These are phyloP conservation scores for Sandelia bainsii DNA, from an alignment of 2,797 vertebrate species.

Conservation along the genomic window DNA sequence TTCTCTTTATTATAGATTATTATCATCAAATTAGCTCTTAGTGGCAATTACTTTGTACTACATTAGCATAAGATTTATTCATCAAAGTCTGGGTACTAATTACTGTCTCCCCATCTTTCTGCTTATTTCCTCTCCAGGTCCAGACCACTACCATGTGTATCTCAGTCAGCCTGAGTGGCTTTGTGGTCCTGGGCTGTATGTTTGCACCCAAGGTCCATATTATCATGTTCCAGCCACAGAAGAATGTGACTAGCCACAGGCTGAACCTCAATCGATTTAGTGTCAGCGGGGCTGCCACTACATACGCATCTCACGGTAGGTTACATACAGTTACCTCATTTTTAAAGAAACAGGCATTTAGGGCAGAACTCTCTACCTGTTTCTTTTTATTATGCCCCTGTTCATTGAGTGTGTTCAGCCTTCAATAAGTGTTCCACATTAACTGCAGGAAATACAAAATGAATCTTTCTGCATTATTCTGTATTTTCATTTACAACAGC, in stretches of 20 bases:
- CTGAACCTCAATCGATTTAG: conserved; percentile 98
- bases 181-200: conserved; percentile 97
- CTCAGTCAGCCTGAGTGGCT: conserved; percentile 98
- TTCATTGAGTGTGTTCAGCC: conserved; percentile 8
- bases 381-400: conserved; percentile 3
- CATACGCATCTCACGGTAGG: conserved; percentile 94
- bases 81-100: conserved; percentile 48
- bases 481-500: too few relatives aligned
- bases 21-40: conserved; percentile 43
- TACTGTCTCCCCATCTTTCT: conserved; percentile 15
- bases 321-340: conserved; percentile 48
- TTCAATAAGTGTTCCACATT: conserved; percentile 9
- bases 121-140: conserved; percentile 83
- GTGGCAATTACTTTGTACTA: conserved; percentile 22
- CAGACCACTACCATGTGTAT: conserved; percentile 99
- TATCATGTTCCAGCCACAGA: conserved; percentile 98
- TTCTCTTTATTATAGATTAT: conserved; percentile 47
- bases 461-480: too few relatives aligned
- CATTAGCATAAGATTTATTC: conserved; percentile 49
- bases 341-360: conserved; percentile 45
- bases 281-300: conserved; percentile 93
- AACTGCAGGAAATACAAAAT: neutral
- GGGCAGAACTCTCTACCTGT: conserved; percentile 1
- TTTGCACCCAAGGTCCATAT: conserved; percentile 99
- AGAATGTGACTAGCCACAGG: conserved; percentile 97